Percentiles rank a stretch among this genome's conserved stretches.
Evolutionary conservation across 2,888 invertebrate genomes (phyloP).

Genomic region (Synergus laeviventris): DNA sequence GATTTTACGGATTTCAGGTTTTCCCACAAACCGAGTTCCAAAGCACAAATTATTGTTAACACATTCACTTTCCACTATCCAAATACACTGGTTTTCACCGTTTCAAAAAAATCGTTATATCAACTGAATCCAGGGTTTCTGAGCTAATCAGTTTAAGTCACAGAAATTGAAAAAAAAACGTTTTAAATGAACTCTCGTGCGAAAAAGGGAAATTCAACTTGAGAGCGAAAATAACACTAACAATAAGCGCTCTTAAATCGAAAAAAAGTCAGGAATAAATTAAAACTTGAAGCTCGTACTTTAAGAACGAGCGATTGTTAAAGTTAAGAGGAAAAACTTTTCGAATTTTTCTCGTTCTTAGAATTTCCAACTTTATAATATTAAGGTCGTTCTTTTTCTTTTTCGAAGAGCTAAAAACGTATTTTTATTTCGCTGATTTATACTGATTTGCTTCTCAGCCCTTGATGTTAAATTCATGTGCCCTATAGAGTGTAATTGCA

Average conservation of each 20-base stretch:
- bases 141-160: conserved; percentile 33
- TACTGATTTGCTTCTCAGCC: conserved; percentile 35
- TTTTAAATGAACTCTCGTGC: neutral
- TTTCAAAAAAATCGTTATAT: neutral
- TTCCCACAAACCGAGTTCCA: neutral
- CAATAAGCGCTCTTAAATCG: neutral
- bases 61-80: conserved; percentile 5
- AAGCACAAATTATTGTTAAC: conserved; percentile 23
- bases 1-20: conserved; percentile 18
- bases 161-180: neutral
- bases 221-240: neutral
- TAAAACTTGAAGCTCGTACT: conserved; percentile 1
- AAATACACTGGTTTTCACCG: conserved; percentile 23
- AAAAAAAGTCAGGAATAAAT: neutral
- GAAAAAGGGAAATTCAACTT: neutral
- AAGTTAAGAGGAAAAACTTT: neutral
- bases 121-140: neutral
- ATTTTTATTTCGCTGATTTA: conserved; percentile 22
- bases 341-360: neutral
- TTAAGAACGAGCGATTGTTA: neutral
- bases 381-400: neutral
- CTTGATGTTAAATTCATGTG: neutral
- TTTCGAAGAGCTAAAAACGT: neutral
- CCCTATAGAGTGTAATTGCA: neutral
- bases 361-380: neutral